A percentile compares a stretch with the other conserved stretches of the same genome.
These are phyloP conservation scores for Sycobia sp. DNA, from an alignment of 1,140 invertebrate species.

Conservation along the genomic window DNA sequence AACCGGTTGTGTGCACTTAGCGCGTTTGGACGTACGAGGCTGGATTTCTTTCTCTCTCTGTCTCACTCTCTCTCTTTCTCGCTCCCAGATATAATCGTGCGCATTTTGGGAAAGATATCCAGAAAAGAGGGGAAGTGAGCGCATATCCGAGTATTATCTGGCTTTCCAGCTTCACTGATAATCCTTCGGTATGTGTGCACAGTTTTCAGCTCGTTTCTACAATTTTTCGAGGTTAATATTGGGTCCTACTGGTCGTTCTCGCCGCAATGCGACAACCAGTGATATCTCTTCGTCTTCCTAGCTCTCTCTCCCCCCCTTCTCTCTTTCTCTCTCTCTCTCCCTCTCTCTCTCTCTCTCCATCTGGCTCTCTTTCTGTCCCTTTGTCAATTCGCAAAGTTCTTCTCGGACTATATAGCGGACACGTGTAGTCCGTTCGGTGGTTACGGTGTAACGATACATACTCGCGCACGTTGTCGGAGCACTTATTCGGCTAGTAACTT, in stretches of 20 bases:
- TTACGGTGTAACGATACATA: too few relatives aligned
- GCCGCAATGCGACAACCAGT: constrained; percentile 51
- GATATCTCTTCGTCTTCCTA: not conserved
- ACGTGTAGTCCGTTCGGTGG: too few relatives aligned
- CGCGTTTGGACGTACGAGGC: too few relatives aligned
- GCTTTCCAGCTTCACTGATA: not conserved
- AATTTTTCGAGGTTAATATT: constrained; percentile 41
- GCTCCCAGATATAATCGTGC: too few relatives aligned
- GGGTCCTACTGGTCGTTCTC: constrained; percentile 46
- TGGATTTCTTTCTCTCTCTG: too few relatives aligned
- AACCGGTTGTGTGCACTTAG: too few relatives aligned
- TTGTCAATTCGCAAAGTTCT: constrained; percentile 43
- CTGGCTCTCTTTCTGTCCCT: constrained; percentile 37
- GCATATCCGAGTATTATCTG: constrained; percentile 1
- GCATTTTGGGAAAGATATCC: too few relatives aligned
- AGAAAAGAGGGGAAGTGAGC: too few relatives aligned
- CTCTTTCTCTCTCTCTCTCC: constrained; percentile 7
- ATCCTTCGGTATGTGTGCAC: not conserved
- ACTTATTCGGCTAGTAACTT: too few relatives aligned
- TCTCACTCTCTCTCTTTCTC: too few relatives aligned
- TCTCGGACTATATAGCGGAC: constrained; percentile 26
- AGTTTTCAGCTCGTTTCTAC: constrained; percentile 19
- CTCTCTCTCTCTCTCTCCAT: constrained; percentile 2
- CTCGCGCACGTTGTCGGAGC: too few relatives aligned
- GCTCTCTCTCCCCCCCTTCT: not conserved